Evolutionary conservation across 2,888 invertebrate species (phyloP), one percentile per base, ranked within the genome.

Genomic region (Nipponacmea schrenckii): DNA sequence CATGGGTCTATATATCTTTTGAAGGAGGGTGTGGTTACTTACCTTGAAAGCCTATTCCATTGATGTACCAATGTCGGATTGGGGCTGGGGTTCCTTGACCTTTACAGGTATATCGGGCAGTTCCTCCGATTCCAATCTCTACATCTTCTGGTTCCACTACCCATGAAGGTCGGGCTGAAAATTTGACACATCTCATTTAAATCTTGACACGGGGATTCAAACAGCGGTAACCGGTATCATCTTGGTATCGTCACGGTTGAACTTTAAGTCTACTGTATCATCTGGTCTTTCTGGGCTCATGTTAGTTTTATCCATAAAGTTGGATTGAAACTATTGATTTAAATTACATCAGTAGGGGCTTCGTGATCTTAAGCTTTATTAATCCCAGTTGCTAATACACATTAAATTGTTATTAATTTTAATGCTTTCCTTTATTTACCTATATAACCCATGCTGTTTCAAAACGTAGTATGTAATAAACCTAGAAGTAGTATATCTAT

Each of bases 11-110:
- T 31, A 2, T 31, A 31, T 31, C 5, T 5, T 3, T 2, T 31
- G 31, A 31, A 31, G 31, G 31, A 5, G 31, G 5, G 5, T 31
- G 31, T 31, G 31, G 31, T 31, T 31, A 80, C 83, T 77, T 77
- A 90, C 89, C 84, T 73, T 87, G 85, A 4, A 90, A 78, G 2
- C 95, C 96, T 87, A 93, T 93, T 65, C 98, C 98, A 90, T 99
- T 98, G 90, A 97, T 94, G 78, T 96, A 96, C 98, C 98, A 99
- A 79, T 94, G 93, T 81, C 97, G 95, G 82, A 71, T 70, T 0
- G 98, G 98, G 77, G 93, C 93, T 0, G 99, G 99, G 7, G 93
- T 93, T 71, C 97, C 98, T 67, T 92, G 93, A 0, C 98, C 98
- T 81, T 93, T 92, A 89, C 99, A 99, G 72, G 91, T 91, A 87